A percentile compares a stretch with the other conserved stretches of the same genome.
These are phyloP conservation scores for Tigriopus californicus DNA, from an alignment of 2,888 invertebrate genomes.

Conservation along the genomic window DNA sequence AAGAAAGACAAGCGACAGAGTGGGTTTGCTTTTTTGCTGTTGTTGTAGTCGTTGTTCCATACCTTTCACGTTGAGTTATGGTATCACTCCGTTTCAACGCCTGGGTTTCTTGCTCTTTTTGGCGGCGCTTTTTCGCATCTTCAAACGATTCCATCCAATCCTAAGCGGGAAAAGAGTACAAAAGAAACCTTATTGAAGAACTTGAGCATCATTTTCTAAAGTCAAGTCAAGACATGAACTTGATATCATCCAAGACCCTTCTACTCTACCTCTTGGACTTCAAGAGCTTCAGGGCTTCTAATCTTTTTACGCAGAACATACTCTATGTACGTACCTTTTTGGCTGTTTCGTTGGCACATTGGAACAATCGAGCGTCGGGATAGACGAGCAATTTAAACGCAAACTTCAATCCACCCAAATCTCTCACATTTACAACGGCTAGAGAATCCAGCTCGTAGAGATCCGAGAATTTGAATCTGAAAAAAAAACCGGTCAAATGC, in stretches of 20 bases:
- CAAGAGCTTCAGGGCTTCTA: too few relatives aligned
- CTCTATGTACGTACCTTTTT: slow-evolving; percentile 32
- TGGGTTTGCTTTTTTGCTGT: too few relatives aligned
- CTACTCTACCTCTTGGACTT: too few relatives aligned
- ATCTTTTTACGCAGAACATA: too few relatives aligned
- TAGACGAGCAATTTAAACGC: slow-evolving; percentile 86
- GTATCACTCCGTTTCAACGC: neutral
- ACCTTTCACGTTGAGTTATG: slow-evolving; percentile 1
- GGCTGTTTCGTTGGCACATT: slow-evolving; percentile 57
- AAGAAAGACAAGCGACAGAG: slow-evolving; percentile 1
- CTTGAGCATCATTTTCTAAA: neutral
- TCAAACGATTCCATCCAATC: slow-evolving; percentile 89
- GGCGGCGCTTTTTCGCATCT: slow-evolving; percentile 50
- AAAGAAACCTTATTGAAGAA: too few relatives aligned
- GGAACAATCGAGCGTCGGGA: slow-evolving; percentile 77
- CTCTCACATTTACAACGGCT: slow-evolving; percentile 81
- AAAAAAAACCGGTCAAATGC: neutral
- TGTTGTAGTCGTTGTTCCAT: too few relatives aligned
- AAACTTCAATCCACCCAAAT: slow-evolving; percentile 70
- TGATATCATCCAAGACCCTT: neutral
- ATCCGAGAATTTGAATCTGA: slow-evolving; percentile 55
- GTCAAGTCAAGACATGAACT: neutral
- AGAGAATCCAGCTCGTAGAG: slow-evolving; percentile 69
- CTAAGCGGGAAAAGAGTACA: slow-evolving; percentile 35
- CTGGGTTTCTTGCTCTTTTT: slow-evolving; percentile 30